Evolutionary conservation across 1,140 invertebrate genomes (phyloP).

Genomic region (Pectinophora gossypiella): DNA sequence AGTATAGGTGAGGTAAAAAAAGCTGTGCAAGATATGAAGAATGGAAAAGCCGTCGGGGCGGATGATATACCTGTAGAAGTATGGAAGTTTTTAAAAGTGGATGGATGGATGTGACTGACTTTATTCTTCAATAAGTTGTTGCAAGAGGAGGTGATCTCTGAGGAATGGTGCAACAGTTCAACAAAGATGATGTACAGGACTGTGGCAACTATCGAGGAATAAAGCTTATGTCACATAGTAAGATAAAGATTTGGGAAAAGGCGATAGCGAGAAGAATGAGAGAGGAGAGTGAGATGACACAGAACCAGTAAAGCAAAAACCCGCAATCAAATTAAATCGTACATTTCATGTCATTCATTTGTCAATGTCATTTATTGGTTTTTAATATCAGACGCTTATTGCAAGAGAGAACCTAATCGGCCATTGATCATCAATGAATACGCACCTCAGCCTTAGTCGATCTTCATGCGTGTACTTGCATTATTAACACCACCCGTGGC

Average conservation of each 20-base stretch:
- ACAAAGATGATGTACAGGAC: constrained; percentile 17
- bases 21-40: constrained; percentile 19
- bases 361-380: too few relatives aligned
- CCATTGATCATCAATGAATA: too few relatives aligned
- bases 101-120: constrained; percentile 21
- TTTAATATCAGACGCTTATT: too few relatives aligned
- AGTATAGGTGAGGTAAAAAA: constrained; percentile 11
- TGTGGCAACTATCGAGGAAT: constrained; percentile 21
- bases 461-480: too few relatives aligned
- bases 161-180: constrained; percentile 20
- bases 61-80: constrained; percentile 27
- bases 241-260: constrained; percentile 21
- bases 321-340: too few relatives aligned
- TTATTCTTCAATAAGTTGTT: constrained; percentile 28
- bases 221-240: constrained; percentile 27
- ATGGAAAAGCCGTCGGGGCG: constrained; percentile 18
- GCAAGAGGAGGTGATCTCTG: constrained; percentile 20
- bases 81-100: constrained; percentile 16
- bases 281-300: constrained; percentile 2
- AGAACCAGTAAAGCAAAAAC: too few relatives aligned
- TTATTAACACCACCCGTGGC: too few relatives aligned
- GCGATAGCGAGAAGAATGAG: constrained; percentile 9
- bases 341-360: too few relatives aligned
- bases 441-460: too few relatives aligned
- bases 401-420: too few relatives aligned